Evolutionary conservation across 1,140 invertebrate genomes (phyloP).

Genomic region (Pemphigus obesinymphae): DNA sequence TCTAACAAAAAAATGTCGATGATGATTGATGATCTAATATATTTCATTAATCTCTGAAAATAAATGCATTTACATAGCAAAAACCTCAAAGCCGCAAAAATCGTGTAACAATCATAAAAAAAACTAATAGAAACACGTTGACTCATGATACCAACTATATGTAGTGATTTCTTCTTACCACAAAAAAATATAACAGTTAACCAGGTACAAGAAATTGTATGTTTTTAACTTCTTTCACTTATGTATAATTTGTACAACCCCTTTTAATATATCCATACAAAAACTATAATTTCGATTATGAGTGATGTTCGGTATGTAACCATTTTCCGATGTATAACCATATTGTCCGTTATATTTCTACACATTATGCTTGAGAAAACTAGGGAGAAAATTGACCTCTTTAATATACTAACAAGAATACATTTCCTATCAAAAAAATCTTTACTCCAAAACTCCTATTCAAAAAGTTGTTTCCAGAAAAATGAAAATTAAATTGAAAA

Average conservation of each 20-base stretch:
- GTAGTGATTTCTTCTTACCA: background rate
- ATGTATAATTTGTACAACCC: background rate
- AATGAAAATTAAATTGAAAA: too few relatives aligned
- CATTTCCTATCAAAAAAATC: too few relatives aligned
- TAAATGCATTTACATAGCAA: background rate
- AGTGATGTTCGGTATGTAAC: too few relatives aligned
- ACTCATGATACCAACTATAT: background rate
- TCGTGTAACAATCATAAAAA: background rate
- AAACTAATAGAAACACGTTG: background rate
- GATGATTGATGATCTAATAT: background rate
- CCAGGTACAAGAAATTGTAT: background rate
- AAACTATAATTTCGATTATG: too few relatives aligned
- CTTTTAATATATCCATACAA: background rate
- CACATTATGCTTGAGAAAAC: too few relatives aligned
- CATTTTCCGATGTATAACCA: too few relatives aligned
- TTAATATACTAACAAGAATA: too few relatives aligned
- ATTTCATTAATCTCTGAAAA: background rate
- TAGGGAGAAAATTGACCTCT: too few relatives aligned
- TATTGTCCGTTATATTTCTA: too few relatives aligned
- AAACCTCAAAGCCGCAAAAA: background rate
- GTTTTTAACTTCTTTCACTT: background rate
- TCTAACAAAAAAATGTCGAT: background rate
- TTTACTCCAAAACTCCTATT: too few relatives aligned
- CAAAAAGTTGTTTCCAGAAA: too few relatives aligned
- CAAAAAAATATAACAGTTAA: background rate